Evolutionary conservation across 2,113 vertebrate genomes (phyloP), one percentile per base, ranked within the genome.

Genomic region (Hippocampus guttulatus): DNA sequence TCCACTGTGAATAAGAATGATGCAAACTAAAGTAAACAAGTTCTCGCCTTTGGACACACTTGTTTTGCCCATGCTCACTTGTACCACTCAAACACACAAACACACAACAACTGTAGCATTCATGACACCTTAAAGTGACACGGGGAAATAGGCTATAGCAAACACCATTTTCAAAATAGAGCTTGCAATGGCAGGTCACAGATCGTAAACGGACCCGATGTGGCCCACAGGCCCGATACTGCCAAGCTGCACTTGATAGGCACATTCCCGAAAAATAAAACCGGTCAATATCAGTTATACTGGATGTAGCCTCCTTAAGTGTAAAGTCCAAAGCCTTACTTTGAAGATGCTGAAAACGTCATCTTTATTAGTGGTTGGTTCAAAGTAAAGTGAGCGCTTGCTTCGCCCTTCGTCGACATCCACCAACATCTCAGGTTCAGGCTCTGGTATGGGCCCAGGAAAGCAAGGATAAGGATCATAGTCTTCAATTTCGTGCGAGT

Each of bases 321-420:
- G 43, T 75, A 69, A 64, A 25, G 7, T 60, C 0, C 9, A 25
- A 20, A 41, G 23, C 49, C 74, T 68, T 83, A 92, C 91, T 80
- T 86, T 86, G 70, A 92, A 93, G 38, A 89, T 61, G 68, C 65
- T 85, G 83, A 88, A 91, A 49, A 89, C 88, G 0, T 92, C 88
- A 8, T 76, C 64, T 73, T 74, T 81, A 15, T 81, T 25, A 4
- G 8, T 3, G 2, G 0, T 0, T 0, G 30, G 67, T 38, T 2
- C 8, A 52, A 73, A 79, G 72, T 23, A 80, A 45, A 55, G 0
- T 0, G 71, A 81, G 5, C 71, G 81, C 2, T 70, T 80, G 0
- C 0, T 5, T 18, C 80, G 74, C 11, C 1, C 0, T 0, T 33
- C 57, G 8, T n/a, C 23, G 1, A 11, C 5, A 55, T n/a, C 52